phyloP scores from a whole-genome alignment of 2,797 vertebrate species.

The Phylloscopus collybita region DNA sequence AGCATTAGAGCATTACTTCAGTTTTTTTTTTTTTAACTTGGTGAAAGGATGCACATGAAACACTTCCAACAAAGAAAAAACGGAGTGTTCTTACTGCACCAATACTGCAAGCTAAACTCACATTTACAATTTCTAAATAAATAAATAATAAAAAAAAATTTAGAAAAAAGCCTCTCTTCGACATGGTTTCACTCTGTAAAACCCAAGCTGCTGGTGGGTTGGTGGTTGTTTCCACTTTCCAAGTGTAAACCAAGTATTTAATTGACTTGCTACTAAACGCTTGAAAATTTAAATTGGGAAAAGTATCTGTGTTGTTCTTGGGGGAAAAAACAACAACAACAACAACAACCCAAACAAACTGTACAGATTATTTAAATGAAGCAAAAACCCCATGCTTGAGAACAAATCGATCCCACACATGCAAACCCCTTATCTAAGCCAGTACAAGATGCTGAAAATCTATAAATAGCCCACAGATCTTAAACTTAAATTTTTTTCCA shows the following conservation, averaged over 20 bases:
- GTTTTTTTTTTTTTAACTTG: slow-evolving; percentile 22
- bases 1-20: slow-evolving; percentile 30
- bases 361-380: slow-evolving; percentile 69
- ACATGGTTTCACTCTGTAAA: neutral
- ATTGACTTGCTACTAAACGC: slow-evolving; percentile 14
- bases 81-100: slow-evolving; percentile 6
- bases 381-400: slow-evolving; percentile 22
- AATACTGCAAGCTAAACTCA: slow-evolving; percentile 36
- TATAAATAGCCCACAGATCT: slow-evolving; percentile 59
- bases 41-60: slow-evolving; percentile 39
- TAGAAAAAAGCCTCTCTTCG: neutral
- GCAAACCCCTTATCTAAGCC: slow-evolving; percentile 65
- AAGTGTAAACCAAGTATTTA: slow-evolving; percentile 35
- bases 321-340: neutral
- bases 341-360: neutral
- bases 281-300: slow-evolving; percentile 51
- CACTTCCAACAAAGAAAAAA: slow-evolving; percentile 38
- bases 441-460: slow-evolving; percentile 63
- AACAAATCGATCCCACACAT: slow-evolving; percentile 49
- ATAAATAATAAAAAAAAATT: neutral
- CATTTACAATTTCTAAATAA: slow-evolving; percentile 29
- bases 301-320: neutral
- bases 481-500: slow-evolving; percentile 67
- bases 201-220: neutral
- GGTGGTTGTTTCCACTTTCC: neutral